phyloP scores from a whole-genome alignment of 92 coral and sea anemone species.

The Plumapathes pennacea region DNA sequence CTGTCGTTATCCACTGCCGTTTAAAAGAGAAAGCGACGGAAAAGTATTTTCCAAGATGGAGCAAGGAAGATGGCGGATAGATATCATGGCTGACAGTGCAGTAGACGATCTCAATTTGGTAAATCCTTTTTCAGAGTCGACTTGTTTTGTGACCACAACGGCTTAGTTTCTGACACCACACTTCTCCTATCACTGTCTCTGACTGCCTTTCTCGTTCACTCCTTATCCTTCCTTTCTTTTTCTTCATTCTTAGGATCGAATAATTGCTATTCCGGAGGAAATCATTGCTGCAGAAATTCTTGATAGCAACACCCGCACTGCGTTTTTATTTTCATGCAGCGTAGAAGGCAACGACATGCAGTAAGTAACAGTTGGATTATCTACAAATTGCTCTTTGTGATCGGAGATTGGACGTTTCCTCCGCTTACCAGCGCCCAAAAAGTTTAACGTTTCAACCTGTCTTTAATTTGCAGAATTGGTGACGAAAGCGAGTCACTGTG shows the following conservation, averaged over 20 bases:
- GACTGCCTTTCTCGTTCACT: not conserved
- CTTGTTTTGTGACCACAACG: not conserved
- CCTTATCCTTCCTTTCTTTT: not conserved
- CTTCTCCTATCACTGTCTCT: not conserved
- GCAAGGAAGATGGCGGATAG: conserved; percentile 1
- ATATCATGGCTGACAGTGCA: not conserved
- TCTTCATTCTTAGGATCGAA: conserved; percentile 31
- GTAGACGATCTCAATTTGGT: not conserved
- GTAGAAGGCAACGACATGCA: conserved; percentile 47
- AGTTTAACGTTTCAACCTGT: not conserved
- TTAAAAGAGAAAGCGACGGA: no score
- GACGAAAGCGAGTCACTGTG: conserved; percentile 4
- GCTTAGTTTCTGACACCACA: no score
- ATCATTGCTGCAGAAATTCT: conserved; percentile 23
- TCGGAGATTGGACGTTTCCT: no score
- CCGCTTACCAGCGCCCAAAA: no score
- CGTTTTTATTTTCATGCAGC: conserved; percentile 31
- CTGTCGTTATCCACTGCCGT: no score
- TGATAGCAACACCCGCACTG: not conserved
- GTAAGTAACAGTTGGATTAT: no score
- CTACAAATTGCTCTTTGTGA: no score
- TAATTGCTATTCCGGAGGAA: conserved; percentile 64
- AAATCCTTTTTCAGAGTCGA: not conserved
- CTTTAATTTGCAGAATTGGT: conserved; percentile 14
- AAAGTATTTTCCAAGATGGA: not conserved